Conservation (phyloP, 1,140 invertebrate genomes). For the Heliconius congener region DNA sequence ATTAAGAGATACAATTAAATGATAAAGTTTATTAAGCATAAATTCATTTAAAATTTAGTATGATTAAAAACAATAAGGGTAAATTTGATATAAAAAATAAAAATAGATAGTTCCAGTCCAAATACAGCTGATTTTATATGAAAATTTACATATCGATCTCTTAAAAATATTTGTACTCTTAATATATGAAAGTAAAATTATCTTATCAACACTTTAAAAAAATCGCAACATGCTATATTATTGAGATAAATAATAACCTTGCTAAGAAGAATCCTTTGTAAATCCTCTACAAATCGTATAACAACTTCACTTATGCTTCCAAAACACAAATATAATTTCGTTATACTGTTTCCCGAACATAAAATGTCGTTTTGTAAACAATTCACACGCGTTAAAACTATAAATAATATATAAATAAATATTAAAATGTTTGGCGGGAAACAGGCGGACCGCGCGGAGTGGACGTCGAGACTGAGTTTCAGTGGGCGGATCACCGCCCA, state of each 20-base stretch:
- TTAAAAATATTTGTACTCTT: not conserved
- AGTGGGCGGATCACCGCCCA: constrained; percentile 70
- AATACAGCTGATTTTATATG: not conserved
- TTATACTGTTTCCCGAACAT: constrained; percentile 35
- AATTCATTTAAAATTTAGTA: not conserved
- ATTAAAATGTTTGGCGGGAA: constrained; percentile 59
- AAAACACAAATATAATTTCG: constrained; percentile 53
- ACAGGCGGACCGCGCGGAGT: constrained; percentile 81
- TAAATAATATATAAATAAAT: constrained; percentile 47
- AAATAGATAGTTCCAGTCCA: too few species aligned
- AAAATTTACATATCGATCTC: not conserved
- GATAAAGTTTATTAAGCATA: not conserved
- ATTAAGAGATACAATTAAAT: constrained; percentile 9
- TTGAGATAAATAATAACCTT: constrained; percentile 47
- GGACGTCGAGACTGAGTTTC: constrained; percentile 78
- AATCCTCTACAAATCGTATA: constrained; percentile 47
- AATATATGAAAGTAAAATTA: not conserved
- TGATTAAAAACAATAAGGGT: not conserved
- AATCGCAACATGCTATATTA: constrained; percentile 6
- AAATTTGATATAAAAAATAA: too few species aligned
- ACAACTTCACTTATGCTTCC: constrained; percentile 51
- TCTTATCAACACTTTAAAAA: constrained; percentile 3
- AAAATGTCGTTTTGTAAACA: constrained; percentile 39
- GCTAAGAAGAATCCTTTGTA: constrained; percentile 56
- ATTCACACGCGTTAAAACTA: constrained; percentile 39